Percentiles rank a stretch among this genome's conserved stretches.
Evolutionary conservation across 2,113 vertebrate genomes (phyloP).

Genomic region (Lagopus leucura): DNA sequence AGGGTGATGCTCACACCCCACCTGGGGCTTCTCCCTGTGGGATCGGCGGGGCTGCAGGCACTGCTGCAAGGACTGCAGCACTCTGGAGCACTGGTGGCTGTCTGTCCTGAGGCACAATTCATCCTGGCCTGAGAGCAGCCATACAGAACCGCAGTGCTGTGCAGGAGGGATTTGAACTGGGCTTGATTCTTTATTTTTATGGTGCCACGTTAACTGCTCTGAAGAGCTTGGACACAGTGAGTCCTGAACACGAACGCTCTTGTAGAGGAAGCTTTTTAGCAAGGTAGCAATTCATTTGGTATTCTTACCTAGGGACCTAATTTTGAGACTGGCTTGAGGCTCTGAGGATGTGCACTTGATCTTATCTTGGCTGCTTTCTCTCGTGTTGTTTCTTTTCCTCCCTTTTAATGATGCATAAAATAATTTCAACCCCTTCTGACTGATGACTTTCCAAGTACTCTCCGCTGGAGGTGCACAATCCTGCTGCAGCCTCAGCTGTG

Average conservation of each 20-base stretch:
- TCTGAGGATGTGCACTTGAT: not conserved
- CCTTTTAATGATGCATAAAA: not conserved
- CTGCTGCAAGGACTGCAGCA: not conserved
- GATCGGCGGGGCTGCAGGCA: not conserved
- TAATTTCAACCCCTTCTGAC: not conserved
- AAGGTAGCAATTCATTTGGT: not conserved
- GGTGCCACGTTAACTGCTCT: not conserved
- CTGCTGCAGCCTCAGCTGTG: not conserved
- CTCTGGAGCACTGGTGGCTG: accelerated
- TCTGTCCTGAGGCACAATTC: accelerated
- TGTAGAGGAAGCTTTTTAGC: not conserved
- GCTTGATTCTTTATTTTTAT: not conserved
- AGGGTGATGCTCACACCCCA: not conserved
- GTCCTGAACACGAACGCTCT: not conserved
- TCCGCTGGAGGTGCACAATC: not conserved
- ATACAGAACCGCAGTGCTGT: accelerated
- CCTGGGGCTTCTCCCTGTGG: not conserved
- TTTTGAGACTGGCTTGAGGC: constrained; percentile 10
- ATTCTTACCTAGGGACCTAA: not conserved
- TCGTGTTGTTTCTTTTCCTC: not conserved
- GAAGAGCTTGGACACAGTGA: not conserved
- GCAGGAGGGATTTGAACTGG: not conserved
- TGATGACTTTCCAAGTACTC: not conserved
- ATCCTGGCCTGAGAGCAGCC: accelerated
- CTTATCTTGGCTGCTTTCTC: not conserved